Evolutionary conservation across 2,888 invertebrate genomes (phyloP), one percentile per base, ranked within the genome.

Genomic region (Chrysolina oricalcia): DNA sequence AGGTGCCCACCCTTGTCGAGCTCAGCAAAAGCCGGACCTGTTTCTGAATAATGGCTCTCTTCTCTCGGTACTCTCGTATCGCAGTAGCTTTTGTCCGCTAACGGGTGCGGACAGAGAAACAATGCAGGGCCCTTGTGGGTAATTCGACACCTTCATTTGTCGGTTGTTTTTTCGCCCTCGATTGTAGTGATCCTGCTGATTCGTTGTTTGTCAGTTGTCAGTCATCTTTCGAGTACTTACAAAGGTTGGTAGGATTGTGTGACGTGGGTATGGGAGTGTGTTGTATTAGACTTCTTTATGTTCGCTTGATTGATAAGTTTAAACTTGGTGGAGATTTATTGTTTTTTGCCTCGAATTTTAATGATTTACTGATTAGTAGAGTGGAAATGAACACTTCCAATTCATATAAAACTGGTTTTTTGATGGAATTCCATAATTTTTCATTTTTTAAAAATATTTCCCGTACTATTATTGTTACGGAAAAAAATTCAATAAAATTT

Each of bases 101-200:
- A 75, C 73, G 83, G 83, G 84, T 84, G 85, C 82, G 85, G 85
- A 85, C 84, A 84, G 83, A 83, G 79, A 85, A 83, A 86, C 86
- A 86, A 85, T 85, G 76, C 77, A 65, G 77, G 68, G 77, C 83
- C 83, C 85, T 84, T 81, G 70, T 77, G 74, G 77, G 85, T 85
- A 83, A 85, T 81, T 81, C 80, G 85, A 86, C 86, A 85, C 86
- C 85, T 85, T 84, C 84, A 85, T 84, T 85, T 86, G 84, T 86
- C 70, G 40, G 69, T 74, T 78, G 72, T 72, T 76, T 76, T 76
- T 71, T 75, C 6, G 62, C 68, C 46, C 56, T 46, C 72, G 64
- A 46, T 72, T 72, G 50, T 41, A 59, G 46, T 67, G 46, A 76
- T 76, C 71, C 64, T 56, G 71, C 65, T 76, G 75, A 77, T 73